Evolutionary conservation across 2,797 vertebrate species (phyloP), one percentile per base, ranked within the genome.

Genomic region (Hoplostethus atlanticus): DNA sequence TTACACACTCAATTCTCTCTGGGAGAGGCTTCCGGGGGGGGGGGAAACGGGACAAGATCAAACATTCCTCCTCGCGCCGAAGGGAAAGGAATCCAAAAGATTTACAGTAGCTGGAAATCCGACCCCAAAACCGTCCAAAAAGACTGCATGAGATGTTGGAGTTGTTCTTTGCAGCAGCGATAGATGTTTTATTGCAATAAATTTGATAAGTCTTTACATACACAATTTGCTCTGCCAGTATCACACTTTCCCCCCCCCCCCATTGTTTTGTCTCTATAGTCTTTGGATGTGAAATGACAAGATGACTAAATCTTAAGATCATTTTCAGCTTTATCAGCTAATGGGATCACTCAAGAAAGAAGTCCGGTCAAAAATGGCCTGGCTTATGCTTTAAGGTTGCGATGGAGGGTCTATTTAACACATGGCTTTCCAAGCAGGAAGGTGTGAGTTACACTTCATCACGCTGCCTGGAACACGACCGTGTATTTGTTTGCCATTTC

Each of bases 31-130:
- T 42, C 47, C 46, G 3, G 31, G 25, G 30, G 58, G 63, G 21
- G 21, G 21, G n/a, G n/a, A 71, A 74, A 60, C 57, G 8, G 67
- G 47, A 66, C 48, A 40, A 31, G 34, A 64, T 58, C 52, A 64
- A 72, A 73, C 34, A 4, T 2, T 69, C 46, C 48, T 47, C n/a
- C 60, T 16, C 30, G 15, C 42, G 65, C 34, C 1, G 8, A 61
- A 21, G 21, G 25, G 13, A 65, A 54, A 56, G 0, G 0, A 61
- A 57, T 48, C 63, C 38, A 68, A 42, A 13, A 21, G 0, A 52
- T 63, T 64, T 50, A 54, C 21, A 21, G 21, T 21, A 21, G 28
- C 1, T 53, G 10, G 2, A 44, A 74, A 73, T 60, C 55, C 28
- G 25, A 42, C 12, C 12, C 36, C 25, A 50, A 31, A 71, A 0